A percentile compares a stretch with the other conserved stretches of the same genome.
Conservation (phyloP, 2,797 vertebrate species). For the Pangasius mekongensis region DNA sequence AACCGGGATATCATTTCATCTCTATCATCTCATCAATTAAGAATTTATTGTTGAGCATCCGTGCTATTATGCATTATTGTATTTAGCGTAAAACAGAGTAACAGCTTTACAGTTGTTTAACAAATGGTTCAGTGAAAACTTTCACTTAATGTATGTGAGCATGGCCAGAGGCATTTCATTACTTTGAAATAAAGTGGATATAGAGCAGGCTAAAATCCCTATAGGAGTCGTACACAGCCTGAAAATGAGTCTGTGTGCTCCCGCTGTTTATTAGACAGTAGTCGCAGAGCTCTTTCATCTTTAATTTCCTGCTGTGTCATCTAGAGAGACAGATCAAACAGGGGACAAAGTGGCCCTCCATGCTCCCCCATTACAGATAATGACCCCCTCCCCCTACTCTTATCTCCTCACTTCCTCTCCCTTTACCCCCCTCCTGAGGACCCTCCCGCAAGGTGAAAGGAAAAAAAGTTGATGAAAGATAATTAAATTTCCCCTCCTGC, state of each 20-base stretch:
- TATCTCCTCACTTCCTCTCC: constrained; percentile 65
- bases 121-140: constrained; percentile 23
- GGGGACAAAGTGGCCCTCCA: constrained; percentile 78
- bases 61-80: background rate
- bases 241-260: constrained; percentile 69
- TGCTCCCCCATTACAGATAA: constrained; percentile 63
- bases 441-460: constrained; percentile 64
- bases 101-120: constrained; percentile 11
- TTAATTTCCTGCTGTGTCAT: constrained; percentile 81
- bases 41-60: constrained; percentile 3
- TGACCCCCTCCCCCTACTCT: constrained; percentile 56
- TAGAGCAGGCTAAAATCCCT: constrained; percentile 38
- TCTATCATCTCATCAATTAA: background rate
- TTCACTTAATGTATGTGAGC: constrained; percentile 22
- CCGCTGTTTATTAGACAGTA: constrained; percentile 77
- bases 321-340: constrained; percentile 79
- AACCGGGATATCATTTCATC: background rate
- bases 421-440: constrained; percentile 63
- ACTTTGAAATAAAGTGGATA: constrained; percentile 34
- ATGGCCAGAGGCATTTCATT: constrained; percentile 34
- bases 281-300: constrained; percentile 76
- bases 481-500: constrained; percentile 66
- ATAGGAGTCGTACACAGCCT: constrained; percentile 60
- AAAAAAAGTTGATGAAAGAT: constrained; percentile 62
- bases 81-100: constrained; percentile 1